Conservation (phyloP, 2,888 invertebrate genomes). For the Nesidiocoris tenuis region DNA sequence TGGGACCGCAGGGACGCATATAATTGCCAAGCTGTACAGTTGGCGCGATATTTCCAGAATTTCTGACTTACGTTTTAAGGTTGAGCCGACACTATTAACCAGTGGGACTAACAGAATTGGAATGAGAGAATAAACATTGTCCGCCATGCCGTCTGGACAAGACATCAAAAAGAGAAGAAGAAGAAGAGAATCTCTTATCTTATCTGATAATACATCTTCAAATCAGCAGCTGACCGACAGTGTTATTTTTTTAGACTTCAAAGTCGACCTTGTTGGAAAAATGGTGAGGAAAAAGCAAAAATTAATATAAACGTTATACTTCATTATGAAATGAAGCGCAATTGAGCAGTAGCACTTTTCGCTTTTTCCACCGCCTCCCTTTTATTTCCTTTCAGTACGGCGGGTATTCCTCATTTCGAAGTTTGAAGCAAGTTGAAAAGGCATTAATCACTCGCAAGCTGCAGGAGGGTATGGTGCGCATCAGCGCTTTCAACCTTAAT, state of each 20-base stretch:
- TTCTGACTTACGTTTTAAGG: background rate
- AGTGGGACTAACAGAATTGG: too few species aligned
- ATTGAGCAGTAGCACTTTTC: background rate
- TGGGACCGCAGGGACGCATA: background rate
- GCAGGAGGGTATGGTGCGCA: background rate
- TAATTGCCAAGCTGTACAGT: background rate
- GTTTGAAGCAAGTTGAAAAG: background rate
- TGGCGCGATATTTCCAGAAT: background rate
- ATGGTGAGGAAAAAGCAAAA: too few species aligned
- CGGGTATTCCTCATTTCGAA: background rate
- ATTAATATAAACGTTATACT: background rate
- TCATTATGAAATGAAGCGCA: background rate
- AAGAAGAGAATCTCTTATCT: too few species aligned
- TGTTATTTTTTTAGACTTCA: too few species aligned
- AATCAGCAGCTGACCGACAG: too few species aligned
- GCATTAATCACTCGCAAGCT: background rate
- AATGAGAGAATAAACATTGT: too few species aligned
- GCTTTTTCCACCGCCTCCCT: background rate
- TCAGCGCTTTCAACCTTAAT: background rate
- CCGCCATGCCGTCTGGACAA: too few species aligned
- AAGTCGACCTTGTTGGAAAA: too few species aligned
- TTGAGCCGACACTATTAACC: too few species aligned
- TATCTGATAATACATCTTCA: too few species aligned
- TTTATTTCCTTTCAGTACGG: background rate
- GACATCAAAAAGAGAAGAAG: too few species aligned